Evolutionary conservation across 2,797 vertebrate species (phyloP), one percentile per base, ranked within the genome.

Genomic region (Anableps anableps): DNA sequence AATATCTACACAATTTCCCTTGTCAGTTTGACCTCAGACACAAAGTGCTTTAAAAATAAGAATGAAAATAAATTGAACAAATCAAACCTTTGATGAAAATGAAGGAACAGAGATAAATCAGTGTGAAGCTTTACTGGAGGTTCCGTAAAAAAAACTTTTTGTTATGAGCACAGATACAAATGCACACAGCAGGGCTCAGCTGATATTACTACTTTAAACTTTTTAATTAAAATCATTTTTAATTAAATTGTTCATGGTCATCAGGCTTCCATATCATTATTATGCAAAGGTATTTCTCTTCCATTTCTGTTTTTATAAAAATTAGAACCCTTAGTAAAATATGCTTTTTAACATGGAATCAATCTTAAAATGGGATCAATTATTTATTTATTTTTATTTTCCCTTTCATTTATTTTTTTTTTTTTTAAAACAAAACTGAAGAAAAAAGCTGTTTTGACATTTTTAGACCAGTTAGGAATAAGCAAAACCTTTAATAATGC

Each of bases 191-290:
- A 88, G 84, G 89, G 38, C 80, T 79, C 75, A 71, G 36, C 91
- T 89, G 93, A 93, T 92, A 90, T 43, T 77, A 83, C 83, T 87
- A 86, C 88, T 92, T 89, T 84, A 91, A 89, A 87, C 77, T 79
- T 88, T 94, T 92, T 93, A 93, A 94, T 94, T 90, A 93, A 93
- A 92, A 91, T 82, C 55, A 50, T 86, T 92, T n/a, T 92, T 80
- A 91, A 92, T 91, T 91, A 91, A 92, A 83, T 88, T 89, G 88
- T 91, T 72, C 84, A 88, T 88, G 85, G 86, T 83, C 83, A 87
- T 88, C 90, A 82, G 84, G 86, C 92, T 89, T 85, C 72, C 75
- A 87, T 88, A 86, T 90, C 86, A 89, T 86, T 92, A 82, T 86
- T 85, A 86, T 72, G 50, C 79, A 78, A 83, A 83, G 85, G 83